Percentiles rank a stretch among this genome's conserved stretches.
These are phyloP conservation scores for Notothenia coriiceps DNA, from an alignment of 2,113 vertebrate species.

Conservation along the genomic window DNA sequence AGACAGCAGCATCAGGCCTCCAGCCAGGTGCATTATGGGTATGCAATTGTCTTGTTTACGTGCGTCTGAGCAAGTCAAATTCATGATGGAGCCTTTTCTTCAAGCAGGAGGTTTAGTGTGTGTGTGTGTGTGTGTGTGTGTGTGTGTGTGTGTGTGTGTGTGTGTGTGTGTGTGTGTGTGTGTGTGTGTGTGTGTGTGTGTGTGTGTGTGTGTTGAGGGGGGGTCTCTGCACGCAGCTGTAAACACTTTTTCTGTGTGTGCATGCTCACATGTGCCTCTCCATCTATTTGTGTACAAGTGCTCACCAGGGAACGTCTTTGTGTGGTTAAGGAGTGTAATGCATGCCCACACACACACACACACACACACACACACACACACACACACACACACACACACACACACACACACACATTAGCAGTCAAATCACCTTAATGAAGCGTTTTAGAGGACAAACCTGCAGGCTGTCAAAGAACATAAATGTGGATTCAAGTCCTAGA, in stretches of 20 bases:
- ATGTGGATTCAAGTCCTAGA: neutral
- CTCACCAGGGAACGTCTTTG: constrained; percentile 80
- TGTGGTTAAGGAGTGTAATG: constrained; percentile 88
- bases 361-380: neutral
- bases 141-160: too few relatives aligned
- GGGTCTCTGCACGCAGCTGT: neutral
- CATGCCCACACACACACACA: constrained; percentile 3
- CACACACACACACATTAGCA: constrained; percentile 54
- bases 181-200: too few relatives aligned
- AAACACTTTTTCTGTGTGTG: constrained; percentile 15
- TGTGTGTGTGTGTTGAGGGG: too few relatives aligned
- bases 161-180: too few relatives aligned
- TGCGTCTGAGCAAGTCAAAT: constrained; percentile 38
- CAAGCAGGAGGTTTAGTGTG: constrained; percentile 3
- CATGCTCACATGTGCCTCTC: constrained; percentile 36
- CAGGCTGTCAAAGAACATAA: neutral
- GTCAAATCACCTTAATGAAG: constrained; percentile 73
- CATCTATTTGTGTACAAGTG: constrained; percentile 45
- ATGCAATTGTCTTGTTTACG: constrained; percentile 54
- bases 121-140: too few relatives aligned
- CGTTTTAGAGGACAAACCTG: constrained; percentile 13
- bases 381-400: constrained; percentile 6
- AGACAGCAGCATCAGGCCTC: constrained; percentile 43
- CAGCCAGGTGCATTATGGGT: constrained; percentile 47
- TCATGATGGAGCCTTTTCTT: constrained; percentile 44